These are phyloP conservation scores for Entomobrya proxima DNA, from an alignment of 2,888 invertebrate species.

Conservation along the genomic window DNA sequence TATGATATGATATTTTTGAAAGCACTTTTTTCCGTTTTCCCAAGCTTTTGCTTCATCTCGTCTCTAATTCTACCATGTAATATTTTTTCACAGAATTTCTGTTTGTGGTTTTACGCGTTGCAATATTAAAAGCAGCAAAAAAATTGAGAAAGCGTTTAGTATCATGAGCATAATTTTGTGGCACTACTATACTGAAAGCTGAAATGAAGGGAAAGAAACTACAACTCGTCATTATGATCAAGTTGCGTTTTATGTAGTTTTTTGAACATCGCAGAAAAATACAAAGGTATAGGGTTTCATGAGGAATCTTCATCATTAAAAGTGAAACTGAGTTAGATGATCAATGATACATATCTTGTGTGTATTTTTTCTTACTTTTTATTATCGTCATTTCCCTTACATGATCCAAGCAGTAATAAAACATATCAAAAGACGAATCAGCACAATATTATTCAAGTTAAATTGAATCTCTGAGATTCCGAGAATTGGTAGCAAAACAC, in stretches of 20 bases:
- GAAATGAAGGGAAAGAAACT: slow-evolving; percentile 21
- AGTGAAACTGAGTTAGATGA: background rate
- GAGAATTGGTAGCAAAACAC: too few species aligned
- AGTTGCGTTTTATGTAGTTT: slow-evolving; percentile 17
- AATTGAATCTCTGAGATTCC: too few species aligned
- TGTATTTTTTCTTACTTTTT: background rate
- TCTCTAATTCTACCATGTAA: background rate
- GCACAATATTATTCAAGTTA: too few species aligned
- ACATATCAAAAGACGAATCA: background rate
- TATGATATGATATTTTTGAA: slow-evolving; percentile 63
- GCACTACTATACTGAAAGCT: background rate
- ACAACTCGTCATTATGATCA: slow-evolving; percentile 39
- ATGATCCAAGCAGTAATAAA: background rate
- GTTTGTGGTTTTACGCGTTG: background rate
- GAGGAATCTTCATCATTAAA: slow-evolving; percentile 40
- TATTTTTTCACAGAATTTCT: background rate
- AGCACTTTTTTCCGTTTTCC: slow-evolving; percentile 23
- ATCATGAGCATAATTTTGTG: background rate
- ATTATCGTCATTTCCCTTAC: background rate
- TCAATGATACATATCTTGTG: background rate
- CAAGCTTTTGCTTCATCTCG: background rate
- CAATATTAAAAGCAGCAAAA: background rate
- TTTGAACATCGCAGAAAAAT: slow-evolving; percentile 24
- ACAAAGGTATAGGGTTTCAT: slow-evolving; percentile 50
- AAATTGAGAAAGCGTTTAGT: slow-evolving; percentile 6